Evolutionary conservation across 2,888 invertebrate genomes (phyloP), one percentile per base, ranked within the genome.

Genomic region (Eudasyphora cyanicolor): DNA sequence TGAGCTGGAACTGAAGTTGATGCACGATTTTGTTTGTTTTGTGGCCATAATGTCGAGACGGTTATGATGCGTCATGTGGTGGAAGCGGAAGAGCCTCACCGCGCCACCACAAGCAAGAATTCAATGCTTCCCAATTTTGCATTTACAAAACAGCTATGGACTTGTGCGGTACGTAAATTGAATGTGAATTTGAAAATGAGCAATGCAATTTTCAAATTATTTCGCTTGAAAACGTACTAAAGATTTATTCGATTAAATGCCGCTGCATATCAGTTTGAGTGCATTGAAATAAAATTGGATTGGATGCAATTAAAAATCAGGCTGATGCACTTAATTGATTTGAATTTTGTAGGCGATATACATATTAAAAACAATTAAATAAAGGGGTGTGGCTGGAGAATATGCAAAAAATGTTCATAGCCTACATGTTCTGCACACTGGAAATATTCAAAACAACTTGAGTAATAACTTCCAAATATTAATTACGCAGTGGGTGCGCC

Each of bases 231-330:
- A 75, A 42, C 38, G 45, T 73, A 27, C 74, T 77, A 77, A 74
- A 70, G 77, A 80, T 74, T 83, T 83, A 83, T 64, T 51, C 70
- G 83, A 80, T 83, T 83, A 77, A 71, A 60, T 49, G 62, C 77
- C 27, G 24, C 57, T 27, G 14, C 57, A 57, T 57, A 12, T 8
- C 8, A 12, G 10, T 38, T 2, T 38, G 38, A 38, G 10, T 2
- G 3, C 38, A 38, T 2, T 38, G 38, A 8, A 38, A 38, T 14
- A 38, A 38, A 38, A n/a, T n/a, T n/a, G 8, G 10, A 38, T 38
- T 38, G 38, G 5, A 12, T 38, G 38, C 38, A 38, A 38, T 38
- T 38, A 38, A 38, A 35, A n/a, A n/a, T n/a, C n/a, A n/a, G n/a
- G n/a, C n/a, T n/a, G n/a, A n/a, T n/a, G n/a, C n/a, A n/a, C n/a